phyloP scores from a whole-genome alignment of 2,888 invertebrate genomes.

The Leucophenga maculata region DNA sequence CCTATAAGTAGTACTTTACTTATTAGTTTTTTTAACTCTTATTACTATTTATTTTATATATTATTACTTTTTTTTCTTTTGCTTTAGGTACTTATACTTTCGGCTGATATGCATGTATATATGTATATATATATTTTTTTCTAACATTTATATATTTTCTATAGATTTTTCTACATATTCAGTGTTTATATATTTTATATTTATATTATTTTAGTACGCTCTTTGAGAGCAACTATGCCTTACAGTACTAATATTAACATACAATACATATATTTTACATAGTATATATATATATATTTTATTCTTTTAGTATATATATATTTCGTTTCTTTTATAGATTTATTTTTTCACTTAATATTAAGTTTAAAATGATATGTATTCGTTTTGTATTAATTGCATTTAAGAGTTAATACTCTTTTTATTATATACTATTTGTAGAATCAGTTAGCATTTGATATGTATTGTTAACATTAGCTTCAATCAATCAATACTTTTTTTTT shows the following conservation, averaged over 20 bases:
- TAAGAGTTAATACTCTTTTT: conserved; percentile 27
- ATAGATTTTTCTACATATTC: conserved; percentile 32
- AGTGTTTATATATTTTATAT: conserved; percentile 37
- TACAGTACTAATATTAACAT: neutral
- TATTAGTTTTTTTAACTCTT: neutral
- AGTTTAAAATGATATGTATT: conserved; percentile 66
- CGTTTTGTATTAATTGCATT: conserved; percentile 38
- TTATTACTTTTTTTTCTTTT: no score
- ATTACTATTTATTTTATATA: no score
- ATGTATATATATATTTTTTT: conserved; percentile 48
- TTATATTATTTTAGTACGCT: conserved; percentile 43
- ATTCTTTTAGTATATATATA: conserved; percentile 46
- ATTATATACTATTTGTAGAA: conserved; percentile 28
- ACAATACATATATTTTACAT: conserved; percentile 15
- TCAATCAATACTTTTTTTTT: conserved; percentile 5
- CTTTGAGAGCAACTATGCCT: conserved; percentile 61
- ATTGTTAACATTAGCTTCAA: conserved; percentile 27
- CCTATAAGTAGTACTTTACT: no score
- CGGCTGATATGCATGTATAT: conserved; percentile 21
- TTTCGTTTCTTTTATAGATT: conserved; percentile 37
- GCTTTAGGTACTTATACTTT: no score
- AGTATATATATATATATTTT: conserved; percentile 46
- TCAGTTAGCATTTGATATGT: conserved; percentile 30
- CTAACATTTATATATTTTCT: conserved; percentile 40
- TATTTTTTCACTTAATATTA: conserved; percentile 39